Conservation (phyloP, 2,113 vertebrate species). For the Pachyramphus minor region DNA sequence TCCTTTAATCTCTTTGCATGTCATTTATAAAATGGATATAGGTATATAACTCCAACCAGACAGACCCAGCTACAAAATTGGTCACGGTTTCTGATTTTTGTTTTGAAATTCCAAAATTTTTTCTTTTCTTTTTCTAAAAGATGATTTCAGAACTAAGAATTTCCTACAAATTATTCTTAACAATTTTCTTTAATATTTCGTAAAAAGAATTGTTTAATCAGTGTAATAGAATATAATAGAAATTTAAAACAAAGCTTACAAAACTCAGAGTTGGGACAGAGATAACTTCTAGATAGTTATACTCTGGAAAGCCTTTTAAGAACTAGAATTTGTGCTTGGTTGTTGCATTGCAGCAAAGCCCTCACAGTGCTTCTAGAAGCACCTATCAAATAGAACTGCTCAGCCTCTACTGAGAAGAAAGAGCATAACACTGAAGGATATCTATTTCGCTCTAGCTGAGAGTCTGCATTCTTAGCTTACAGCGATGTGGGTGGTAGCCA, state of each 20-base stretch:
- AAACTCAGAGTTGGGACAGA: background rate
- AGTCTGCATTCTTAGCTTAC: background rate
- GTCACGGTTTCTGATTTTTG: background rate
- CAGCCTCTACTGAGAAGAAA: background rate
- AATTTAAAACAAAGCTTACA: background rate
- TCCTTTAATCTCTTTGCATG: background rate
- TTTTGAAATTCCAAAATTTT: background rate
- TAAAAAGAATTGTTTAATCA: background rate
- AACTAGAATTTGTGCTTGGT: background rate
- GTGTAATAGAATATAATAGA: background rate
- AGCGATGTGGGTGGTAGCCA: background rate
- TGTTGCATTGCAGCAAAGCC: slow-evolving; percentile 5
- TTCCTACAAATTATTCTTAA: background rate
- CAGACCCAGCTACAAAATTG: background rate
- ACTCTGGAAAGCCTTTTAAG: background rate
- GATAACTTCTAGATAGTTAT: background rate
- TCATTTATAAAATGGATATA: background rate
- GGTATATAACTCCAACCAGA: background rate
- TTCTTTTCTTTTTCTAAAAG: background rate
- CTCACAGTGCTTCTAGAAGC: background rate
- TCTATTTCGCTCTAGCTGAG: background rate
- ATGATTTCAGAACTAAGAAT: background rate
- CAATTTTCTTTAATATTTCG: background rate
- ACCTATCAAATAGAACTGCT: background rate
- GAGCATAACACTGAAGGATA: background rate